Evolutionary conservation across 2,888 invertebrate genomes (phyloP).

Genomic region (Tridacna crocea): DNA sequence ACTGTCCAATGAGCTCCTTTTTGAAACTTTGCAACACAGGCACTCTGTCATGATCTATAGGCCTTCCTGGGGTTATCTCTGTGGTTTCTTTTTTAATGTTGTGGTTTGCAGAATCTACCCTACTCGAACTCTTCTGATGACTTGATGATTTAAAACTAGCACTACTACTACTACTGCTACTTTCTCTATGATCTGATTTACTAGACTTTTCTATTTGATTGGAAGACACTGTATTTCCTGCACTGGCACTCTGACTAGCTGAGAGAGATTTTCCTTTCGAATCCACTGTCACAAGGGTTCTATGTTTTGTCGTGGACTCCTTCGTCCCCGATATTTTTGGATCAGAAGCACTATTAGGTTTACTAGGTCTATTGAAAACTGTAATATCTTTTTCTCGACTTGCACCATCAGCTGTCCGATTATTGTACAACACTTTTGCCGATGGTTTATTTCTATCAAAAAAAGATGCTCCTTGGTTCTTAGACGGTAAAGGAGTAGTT

Average conservation of each 20-base stretch:
- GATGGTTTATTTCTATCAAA: conserved; percentile 3
- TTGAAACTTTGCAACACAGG: conserved; percentile 44
- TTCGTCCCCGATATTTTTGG: not conserved
- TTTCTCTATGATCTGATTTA: conserved; percentile 18
- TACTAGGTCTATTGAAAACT: not conserved
- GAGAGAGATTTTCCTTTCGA: not conserved
- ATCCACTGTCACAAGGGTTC: not conserved
- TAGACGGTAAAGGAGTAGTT: conserved; percentile 44
- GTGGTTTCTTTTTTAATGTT: conserved; percentile 12
- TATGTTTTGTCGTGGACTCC: not conserved
- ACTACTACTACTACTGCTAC: conserved; percentile 12
- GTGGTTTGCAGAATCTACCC: conserved; percentile 22
- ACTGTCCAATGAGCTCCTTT: conserved; percentile 40
- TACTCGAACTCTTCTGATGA: conserved; percentile 20
- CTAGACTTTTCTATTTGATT: conserved; percentile 3
- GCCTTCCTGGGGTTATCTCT: conserved; percentile 25
- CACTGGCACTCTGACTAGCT: conserved; percentile 6
- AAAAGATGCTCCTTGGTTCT: conserved; percentile 16
- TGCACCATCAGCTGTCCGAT: not conserved
- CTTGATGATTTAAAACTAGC: conserved; percentile 9
- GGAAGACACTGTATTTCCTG: conserved; percentile 19
- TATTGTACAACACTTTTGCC: not conserved
- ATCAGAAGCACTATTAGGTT: not conserved
- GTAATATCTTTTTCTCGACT: not conserved
- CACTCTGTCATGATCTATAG: conserved; percentile 33